Percentiles rank a stretch among this genome's conserved stretches.
phyloP scores from a whole-genome alignment of 2,113 vertebrate genomes.

The Lynx canadensis region DNA sequence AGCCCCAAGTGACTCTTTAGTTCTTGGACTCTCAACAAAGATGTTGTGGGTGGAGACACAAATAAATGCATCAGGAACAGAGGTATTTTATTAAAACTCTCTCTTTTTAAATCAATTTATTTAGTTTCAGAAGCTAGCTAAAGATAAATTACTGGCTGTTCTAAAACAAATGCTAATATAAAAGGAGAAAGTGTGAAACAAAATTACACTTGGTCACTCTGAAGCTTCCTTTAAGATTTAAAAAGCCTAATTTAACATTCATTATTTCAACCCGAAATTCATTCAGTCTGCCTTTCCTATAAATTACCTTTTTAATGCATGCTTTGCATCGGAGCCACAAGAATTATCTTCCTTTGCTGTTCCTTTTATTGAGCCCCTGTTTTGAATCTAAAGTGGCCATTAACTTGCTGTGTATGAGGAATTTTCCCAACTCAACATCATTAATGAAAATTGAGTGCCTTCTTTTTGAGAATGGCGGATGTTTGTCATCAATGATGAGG shows the following conservation, averaged over 20 bases:
- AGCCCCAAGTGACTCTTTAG: not conserved
- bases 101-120: slow-evolving; percentile 38
- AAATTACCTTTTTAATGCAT: slow-evolving; percentile 55
- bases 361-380: not conserved
- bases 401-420: not conserved
- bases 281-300: slow-evolving; percentile 32
- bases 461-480: not conserved
- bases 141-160: slow-evolving; percentile 46
- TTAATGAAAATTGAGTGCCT: not conserved
- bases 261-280: slow-evolving; percentile 50
- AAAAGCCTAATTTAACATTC: slow-evolving; percentile 43
- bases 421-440: not conserved
- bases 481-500: not conserved
- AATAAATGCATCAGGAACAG: not conserved
- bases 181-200: slow-evolving; percentile 50
- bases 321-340: slow-evolving; percentile 17
- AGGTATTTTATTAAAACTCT: slow-evolving; percentile 39
- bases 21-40: not conserved
- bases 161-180: slow-evolving; percentile 50
- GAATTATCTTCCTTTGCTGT: not conserved
- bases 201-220: slow-evolving; percentile 34
- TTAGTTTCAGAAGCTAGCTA: slow-evolving; percentile 52
- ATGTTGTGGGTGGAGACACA: not conserved
- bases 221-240: slow-evolving; percentile 11
- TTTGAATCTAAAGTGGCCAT: slow-evolving; percentile 35